Evolutionary conservation across 2,888 invertebrate species (phyloP).

Genomic region (Lottia gigantea): DNA sequence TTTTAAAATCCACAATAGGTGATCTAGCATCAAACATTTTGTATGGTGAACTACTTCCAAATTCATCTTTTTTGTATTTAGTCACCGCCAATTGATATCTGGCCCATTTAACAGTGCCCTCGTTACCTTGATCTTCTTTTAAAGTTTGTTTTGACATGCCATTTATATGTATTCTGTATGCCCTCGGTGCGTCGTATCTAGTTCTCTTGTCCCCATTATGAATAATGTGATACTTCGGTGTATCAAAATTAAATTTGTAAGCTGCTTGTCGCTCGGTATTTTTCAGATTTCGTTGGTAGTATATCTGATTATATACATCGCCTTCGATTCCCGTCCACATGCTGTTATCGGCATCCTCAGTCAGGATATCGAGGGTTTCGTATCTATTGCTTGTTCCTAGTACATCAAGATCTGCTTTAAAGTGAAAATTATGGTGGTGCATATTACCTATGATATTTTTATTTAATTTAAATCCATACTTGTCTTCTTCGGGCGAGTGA

Average conservation of each 20-base stretch:
- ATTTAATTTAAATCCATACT: conserved; percentile 46
- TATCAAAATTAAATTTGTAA: conserved; percentile 50
- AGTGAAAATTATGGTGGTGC: conserved; percentile 56
- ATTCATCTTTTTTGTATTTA: conserved; percentile 48
- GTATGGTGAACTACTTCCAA: conserved; percentile 48
- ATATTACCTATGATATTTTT: conserved; percentile 47
- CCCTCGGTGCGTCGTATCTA: conserved; percentile 39
- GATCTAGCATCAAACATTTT: conserved; percentile 43
- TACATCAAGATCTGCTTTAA: conserved; percentile 54
- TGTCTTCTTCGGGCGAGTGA: conserved; percentile 28
- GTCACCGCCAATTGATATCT: conserved; percentile 58
- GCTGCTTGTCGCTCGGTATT: conserved; percentile 48
- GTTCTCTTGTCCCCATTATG: conserved; percentile 44
- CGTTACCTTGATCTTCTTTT: conserved; percentile 38
- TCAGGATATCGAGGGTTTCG: conserved; percentile 51
- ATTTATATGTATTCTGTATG: conserved; percentile 45
- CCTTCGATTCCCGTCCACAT: conserved; percentile 28
- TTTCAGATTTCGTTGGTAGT: conserved; percentile 35
- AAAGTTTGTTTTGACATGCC: conserved; percentile 50
- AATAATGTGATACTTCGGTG: conserved; percentile 55
- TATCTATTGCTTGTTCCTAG: conserved; percentile 54
- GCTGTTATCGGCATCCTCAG: conserved; percentile 34
- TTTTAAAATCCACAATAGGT: conserved; percentile 48
- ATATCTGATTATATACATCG: conserved; percentile 35
- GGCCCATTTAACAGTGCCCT: conserved; percentile 50